Conservation (phyloP, 37 sponge, comb jelly and placozoan species). For the Theonella swinhoei region DNA sequence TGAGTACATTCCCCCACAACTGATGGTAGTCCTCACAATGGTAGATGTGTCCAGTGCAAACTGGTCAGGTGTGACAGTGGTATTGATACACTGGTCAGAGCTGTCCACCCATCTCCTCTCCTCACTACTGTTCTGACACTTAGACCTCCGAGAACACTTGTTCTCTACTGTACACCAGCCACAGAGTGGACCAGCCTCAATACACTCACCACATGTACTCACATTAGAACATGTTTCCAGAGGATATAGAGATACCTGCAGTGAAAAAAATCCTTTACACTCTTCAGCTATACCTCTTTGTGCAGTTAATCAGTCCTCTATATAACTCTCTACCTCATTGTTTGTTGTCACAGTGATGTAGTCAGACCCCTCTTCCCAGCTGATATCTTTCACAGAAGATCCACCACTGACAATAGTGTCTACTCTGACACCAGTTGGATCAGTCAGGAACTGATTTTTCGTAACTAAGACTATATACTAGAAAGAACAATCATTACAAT, state of each 20-base stretch:
- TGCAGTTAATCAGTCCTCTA: too few species aligned
- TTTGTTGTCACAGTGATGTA: background rate
- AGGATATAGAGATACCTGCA: slow-evolving; percentile 49
- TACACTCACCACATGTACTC: slow-evolving; percentile 49
- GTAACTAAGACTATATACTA: background rate
- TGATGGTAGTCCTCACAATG: too few species aligned
- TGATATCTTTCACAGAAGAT: background rate
- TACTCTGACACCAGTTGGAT: background rate
- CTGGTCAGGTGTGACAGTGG: slow-evolving; percentile 25
- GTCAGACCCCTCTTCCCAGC: background rate
- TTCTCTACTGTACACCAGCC: slow-evolving; percentile 93
- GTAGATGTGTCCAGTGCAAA: slow-evolving; percentile 13
- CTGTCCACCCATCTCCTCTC: slow-evolving; percentile 41
- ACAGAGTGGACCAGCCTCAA: slow-evolving; percentile 50
- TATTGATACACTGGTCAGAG: slow-evolving; percentile 16
- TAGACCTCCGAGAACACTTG: slow-evolving; percentile 75
- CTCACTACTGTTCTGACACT: slow-evolving; percentile 63
- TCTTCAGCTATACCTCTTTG: too few species aligned
- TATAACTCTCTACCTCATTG: background rate
- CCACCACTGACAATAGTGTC: background rate
- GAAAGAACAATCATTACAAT: too few species aligned
- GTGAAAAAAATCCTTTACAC: too few species aligned
- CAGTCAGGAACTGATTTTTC: background rate
- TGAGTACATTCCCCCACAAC: too few species aligned
- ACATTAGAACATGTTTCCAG: slow-evolving; percentile 55